Percentiles rank a stretch among this genome's conserved stretches.
Evolutionary conservation across 2,113 vertebrate species (phyloP).

Genomic region (Acrocephalus arundinaceus): DNA sequence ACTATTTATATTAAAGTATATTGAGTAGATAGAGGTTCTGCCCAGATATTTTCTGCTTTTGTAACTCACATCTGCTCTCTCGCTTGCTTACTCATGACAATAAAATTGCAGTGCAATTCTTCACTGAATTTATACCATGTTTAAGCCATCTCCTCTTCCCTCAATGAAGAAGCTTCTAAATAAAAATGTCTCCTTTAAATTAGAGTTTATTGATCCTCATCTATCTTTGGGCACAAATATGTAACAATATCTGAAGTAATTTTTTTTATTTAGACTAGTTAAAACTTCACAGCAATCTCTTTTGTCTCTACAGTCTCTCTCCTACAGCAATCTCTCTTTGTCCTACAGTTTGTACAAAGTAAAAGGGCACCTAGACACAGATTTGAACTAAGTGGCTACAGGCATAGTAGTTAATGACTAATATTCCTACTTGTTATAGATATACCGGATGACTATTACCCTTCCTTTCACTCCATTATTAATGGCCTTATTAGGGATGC

Average conservation of each 20-base stretch:
- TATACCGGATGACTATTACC: background rate
- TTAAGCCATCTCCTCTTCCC: background rate
- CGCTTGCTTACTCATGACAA: fast-evolving
- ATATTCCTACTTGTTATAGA: conserved; percentile 18
- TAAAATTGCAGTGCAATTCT: background rate
- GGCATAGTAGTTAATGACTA: background rate
- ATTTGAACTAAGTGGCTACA: background rate
- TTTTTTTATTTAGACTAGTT: background rate
- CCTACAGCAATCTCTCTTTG: background rate
- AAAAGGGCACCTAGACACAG: background rate
- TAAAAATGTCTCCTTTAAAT: background rate
- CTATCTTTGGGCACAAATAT: background rate
- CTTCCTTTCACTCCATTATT: conserved; percentile 53
- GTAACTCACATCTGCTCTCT: background rate
- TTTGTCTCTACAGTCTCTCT: background rate
- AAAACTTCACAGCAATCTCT: background rate
- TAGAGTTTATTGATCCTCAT: background rate
- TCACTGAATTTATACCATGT: background rate
- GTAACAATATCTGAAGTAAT: background rate
- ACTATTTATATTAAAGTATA: background rate
- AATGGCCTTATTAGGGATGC: conserved; percentile 56
- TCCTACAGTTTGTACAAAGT: background rate
- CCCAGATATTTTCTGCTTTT: background rate
- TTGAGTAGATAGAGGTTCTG: background rate
- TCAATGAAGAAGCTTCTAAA: background rate